Conservation (phyloP, 2,888 invertebrate species). For the Vesta saturnalis region DNA sequence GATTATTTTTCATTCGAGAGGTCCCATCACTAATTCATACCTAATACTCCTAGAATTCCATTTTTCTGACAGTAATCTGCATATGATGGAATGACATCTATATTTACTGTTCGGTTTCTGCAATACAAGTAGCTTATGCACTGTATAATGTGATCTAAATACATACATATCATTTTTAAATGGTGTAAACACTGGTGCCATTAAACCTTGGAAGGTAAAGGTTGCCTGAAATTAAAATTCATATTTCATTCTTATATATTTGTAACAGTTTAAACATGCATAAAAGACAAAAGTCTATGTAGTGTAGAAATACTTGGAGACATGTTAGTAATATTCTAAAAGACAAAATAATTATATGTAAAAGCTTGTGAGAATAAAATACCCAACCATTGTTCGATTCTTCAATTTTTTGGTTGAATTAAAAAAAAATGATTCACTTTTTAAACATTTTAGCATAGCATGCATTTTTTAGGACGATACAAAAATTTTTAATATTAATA, state of each 20-base stretch:
- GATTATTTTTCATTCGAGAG: no score
- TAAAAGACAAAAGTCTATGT: not conserved
- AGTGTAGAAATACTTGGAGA: no score
- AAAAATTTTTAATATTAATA: no score
- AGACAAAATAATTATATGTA: no score
- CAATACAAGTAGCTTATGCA: not conserved
- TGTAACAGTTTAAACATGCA: not conserved
- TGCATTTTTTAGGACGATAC: no score
- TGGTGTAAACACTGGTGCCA: slow-evolving; percentile 78
- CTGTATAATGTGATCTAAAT: not conserved
- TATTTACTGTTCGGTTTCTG: slow-evolving; percentile 48
- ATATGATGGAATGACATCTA: slow-evolving; percentile 65
- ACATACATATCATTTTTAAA: slow-evolving; percentile 68
- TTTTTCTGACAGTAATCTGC: slow-evolving; percentile 70
- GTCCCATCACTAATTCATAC: no score
- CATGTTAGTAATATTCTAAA: no score
- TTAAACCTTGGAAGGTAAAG: slow-evolving; percentile 70
- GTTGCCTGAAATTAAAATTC: slow-evolving; percentile 57
- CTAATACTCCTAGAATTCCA: slow-evolving; percentile 74
- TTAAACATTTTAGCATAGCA: no score
- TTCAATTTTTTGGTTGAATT: no score
- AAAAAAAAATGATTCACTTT: no score
- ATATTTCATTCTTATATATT: not conserved
- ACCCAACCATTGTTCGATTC: no score
- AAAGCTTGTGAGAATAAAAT: no score